Percentiles rank a stretch among this genome's conserved stretches.
Conservation (phyloP, 2,113 vertebrate genomes). For the Fulica atra region DNA sequence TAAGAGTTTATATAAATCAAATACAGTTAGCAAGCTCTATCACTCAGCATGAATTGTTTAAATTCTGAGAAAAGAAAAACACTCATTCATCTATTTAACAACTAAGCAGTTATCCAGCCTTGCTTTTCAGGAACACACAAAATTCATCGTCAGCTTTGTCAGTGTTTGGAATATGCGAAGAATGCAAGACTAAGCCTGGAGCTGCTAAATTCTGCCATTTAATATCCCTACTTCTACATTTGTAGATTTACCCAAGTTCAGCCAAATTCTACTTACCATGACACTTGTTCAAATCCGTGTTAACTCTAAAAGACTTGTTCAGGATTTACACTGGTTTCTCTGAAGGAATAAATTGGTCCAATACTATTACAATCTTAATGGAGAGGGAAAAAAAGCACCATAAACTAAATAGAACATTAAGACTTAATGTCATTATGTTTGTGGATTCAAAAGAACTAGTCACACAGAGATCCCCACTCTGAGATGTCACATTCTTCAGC, state of each 20-base stretch:
- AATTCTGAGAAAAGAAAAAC: not conserved
- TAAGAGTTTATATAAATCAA: not conserved
- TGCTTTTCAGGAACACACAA: constrained; percentile 23
- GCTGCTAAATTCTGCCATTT: not conserved
- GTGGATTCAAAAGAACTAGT: not conserved
- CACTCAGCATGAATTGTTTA: not conserved
- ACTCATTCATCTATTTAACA: not conserved
- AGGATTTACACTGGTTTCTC: not conserved
- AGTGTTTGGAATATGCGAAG: not conserved
- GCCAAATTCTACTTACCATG: not conserved
- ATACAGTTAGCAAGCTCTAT: not conserved
- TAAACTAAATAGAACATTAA: not conserved
- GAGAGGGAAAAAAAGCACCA: not conserved
- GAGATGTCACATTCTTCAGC: not conserved
- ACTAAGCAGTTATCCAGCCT: not conserved
- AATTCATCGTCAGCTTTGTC: not conserved
- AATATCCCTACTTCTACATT: not conserved
- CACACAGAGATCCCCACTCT: not conserved
- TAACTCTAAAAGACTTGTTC: not conserved
- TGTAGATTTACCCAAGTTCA: not conserved
- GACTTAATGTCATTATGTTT: not conserved
- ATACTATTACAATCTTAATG: not conserved
- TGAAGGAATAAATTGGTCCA: not conserved
- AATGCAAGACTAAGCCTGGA: not conserved
- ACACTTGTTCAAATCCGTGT: not conserved